Evolutionary conservation across 2,888 invertebrate species (phyloP).

Genomic region (Zeuzera pyrina): DNA sequence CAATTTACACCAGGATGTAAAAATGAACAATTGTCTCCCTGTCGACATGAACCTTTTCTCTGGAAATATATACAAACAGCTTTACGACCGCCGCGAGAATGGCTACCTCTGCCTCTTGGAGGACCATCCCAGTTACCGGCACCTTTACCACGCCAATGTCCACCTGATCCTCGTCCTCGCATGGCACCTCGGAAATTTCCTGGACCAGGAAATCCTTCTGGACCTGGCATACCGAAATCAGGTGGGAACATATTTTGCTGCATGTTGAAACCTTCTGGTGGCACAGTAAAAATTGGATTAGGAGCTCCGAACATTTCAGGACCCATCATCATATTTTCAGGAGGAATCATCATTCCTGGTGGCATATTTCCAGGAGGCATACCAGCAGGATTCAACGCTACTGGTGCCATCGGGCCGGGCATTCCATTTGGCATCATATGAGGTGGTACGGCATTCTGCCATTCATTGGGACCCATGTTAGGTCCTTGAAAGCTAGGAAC

Average conservation of each 20-base stretch:
- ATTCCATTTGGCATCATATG: slow-evolving; percentile 48
- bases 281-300: slow-evolving; percentile 44
- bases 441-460: slow-evolving; percentile 53
- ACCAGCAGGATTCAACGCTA: slow-evolving; percentile 38
- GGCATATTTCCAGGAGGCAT: slow-evolving; percentile 44
- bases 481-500: slow-evolving; percentile 57
- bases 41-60: slow-evolving; percentile 85
- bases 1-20: slow-evolving; percentile 83
- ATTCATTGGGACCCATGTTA: slow-evolving; percentile 45
- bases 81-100: slow-evolving; percentile 68
- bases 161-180: slow-evolving; percentile 66
- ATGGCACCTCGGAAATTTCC: slow-evolving; percentile 70
- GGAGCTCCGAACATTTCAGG: slow-evolving; percentile 53
- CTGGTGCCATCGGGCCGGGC: slow-evolving; percentile 40
- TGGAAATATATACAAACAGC: slow-evolving; percentile 84
- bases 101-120: slow-evolving; percentile 61
- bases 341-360: slow-evolving; percentile 58
- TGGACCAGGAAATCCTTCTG: slow-evolving; percentile 46
- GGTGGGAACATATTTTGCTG: slow-evolving; percentile 65
- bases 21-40: slow-evolving; percentile 87
- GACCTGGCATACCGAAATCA: slow-evolving; percentile 45
- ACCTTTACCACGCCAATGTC: slow-evolving; percentile 66
- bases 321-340: slow-evolving; percentile 64
- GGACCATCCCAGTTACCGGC: slow-evolving; percentile 61
- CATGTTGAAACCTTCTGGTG: slow-evolving; percentile 58